Evolutionary conservation across 2,113 vertebrate genomes (phyloP).

Genomic region (Phalacrocorax brasilianus): DNA sequence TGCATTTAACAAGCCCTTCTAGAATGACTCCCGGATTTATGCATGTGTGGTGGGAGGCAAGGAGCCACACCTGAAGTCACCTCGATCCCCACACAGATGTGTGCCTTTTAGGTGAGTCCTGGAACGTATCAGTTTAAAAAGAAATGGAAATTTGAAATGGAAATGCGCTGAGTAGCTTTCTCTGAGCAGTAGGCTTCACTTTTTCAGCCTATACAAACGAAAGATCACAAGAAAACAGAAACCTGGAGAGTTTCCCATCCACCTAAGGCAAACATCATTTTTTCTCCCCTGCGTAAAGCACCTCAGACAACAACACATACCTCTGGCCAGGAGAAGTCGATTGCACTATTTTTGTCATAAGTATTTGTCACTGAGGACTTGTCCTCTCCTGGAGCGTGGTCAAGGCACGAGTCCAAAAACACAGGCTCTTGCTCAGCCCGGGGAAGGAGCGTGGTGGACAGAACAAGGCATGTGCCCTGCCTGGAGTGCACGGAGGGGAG

Average conservation of each 20-base stretch:
- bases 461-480: constrained; percentile 15
- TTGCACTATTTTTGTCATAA: constrained; percentile 42
- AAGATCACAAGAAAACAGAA: not conserved
- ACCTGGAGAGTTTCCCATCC: not conserved
- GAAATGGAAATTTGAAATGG: not conserved
- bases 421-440: not conserved
- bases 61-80: constrained; percentile 57
- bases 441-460: not conserved
- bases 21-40: constrained; percentile 21
- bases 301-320: constrained; percentile 24
- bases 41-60: not conserved
- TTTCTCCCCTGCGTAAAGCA: not conserved
- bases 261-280: not conserved
- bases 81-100: not conserved
- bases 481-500: not conserved
- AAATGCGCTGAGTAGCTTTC: not conserved
- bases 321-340: constrained; percentile 39
- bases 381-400: constrained; percentile 38
- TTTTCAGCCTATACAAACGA: not conserved
- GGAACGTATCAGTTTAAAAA: not conserved
- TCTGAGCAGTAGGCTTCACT: not conserved
- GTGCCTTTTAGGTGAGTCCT: constrained; percentile 5
- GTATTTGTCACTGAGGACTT: constrained; percentile 38
- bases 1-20: constrained; percentile 62
- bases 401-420: constrained; percentile 58